Conservation (phyloP, 1,140 invertebrate species). For the Lineus longissimus region DNA sequence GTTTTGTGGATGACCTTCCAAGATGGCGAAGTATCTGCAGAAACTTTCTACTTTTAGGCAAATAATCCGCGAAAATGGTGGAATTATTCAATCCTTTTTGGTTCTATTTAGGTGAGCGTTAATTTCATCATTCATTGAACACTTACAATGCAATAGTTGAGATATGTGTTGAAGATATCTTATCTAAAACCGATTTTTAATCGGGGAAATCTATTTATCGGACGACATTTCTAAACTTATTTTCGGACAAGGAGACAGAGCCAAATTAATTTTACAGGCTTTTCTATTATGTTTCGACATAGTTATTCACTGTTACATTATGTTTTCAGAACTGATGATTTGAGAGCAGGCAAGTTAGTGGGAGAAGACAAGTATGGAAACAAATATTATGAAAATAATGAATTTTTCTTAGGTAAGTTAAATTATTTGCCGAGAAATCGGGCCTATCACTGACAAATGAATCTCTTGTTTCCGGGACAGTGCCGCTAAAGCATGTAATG, state of each 20-base stretch:
- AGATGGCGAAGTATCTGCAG: slow-evolving; percentile 69
- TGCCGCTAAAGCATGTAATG: background rate
- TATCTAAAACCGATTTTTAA: too few species aligned
- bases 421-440: background rate
- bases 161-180: too few species aligned
- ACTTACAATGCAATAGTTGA: too few species aligned
- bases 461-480: background rate
- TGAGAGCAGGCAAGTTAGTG: slow-evolving; percentile 81
- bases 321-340: slow-evolving; percentile 69
- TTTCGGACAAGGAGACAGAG: too few species aligned
- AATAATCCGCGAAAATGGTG: slow-evolving; percentile 74
- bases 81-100: slow-evolving; percentile 64
- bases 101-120: slow-evolving; percentile 80
- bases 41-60: slow-evolving; percentile 66
- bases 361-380: slow-evolving; percentile 95
- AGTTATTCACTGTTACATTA: too few species aligned
- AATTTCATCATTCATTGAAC: slow-evolving; percentile 17
- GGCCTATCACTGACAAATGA: background rate
- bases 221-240: too few species aligned
- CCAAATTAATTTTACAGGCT: too few species aligned
- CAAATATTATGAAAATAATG: slow-evolving; percentile 90
- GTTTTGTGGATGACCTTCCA: too few species aligned
- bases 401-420: slow-evolving; percentile 74
- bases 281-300: too few species aligned
- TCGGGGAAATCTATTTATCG: too few species aligned